Base-by-base conservation (phyloP, 2,888 invertebrate species). In the Hylaea fasciaria region DNA sequence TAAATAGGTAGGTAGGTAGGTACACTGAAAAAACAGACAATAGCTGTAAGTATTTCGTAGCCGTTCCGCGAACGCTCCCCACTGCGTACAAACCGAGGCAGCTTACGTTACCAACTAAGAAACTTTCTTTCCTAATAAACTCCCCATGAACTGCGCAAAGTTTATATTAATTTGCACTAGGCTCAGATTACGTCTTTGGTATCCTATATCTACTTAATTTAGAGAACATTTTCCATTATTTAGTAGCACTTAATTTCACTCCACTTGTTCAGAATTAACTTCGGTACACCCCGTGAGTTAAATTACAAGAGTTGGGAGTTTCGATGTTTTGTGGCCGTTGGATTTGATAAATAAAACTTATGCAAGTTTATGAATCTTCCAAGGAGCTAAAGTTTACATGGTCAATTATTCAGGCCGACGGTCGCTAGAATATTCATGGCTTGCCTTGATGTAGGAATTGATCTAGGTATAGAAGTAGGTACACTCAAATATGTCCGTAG, bases 241-340 rank as follows among this genome's bases (percentile, higher is more conserved):
- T 70, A 64, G 70, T 68, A 66, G 68, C 70, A 65, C 68, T 70
- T 70, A 70, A 70, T 70, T 70, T 70, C 63, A 59, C 58, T 64
- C 64, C 68, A 70, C 70, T 70, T 70, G 70, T 65, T 70, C 64
- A 56, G 68, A 68, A 70, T 70, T 68, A 70, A 68, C 68, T 68
- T 64, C 63, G 62, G 69, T 64, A 66, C 64, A 63, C 65, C 59
- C 68, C 64, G 65, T 65, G 68, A 70, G 70, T 70, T 70, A 70
- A 68, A 68, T 65, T 57, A 70, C 65, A 56, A 60, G 66, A 68
- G 70, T 70, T 70, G 49, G 55, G 62, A 70, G 70, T 70, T 64
- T 43, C 59, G 53, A 64, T 64, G 63, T 64, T 64, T 64, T 64
- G 63, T 64, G 59, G 63, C 59, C 59, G 56, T 46, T 53, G 63